These are phyloP conservation scores for Genyomyrus donnyi DNA, from an alignment of 2,113 vertebrate species.

Conservation along the genomic window DNA sequence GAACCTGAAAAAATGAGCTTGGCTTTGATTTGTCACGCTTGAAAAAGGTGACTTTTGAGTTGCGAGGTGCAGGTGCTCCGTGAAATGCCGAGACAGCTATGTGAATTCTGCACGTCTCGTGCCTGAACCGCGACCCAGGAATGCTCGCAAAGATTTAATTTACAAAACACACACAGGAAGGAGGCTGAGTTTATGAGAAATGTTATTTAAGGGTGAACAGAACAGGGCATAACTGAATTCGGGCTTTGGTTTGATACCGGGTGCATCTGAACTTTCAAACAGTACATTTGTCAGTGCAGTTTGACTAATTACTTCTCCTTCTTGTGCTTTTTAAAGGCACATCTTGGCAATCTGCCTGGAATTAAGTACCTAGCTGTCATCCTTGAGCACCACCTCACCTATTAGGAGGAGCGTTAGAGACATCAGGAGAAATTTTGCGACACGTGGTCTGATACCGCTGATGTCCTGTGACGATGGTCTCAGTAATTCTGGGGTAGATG, in stretches of 20 bases:
- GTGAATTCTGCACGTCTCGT: neutral
- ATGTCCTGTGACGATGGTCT: conserved; percentile 36
- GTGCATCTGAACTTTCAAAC: neutral
- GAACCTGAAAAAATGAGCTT: neutral
- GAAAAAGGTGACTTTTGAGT: neutral
- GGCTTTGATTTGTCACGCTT: neutral
- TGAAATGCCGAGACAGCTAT: neutral
- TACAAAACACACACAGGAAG: no score
- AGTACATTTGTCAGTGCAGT: conserved; percentile 6
- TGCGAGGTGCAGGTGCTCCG: neutral
- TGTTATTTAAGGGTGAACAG: neutral
- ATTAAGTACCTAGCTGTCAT: conserved; percentile 65
- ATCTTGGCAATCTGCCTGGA: conserved; percentile 61
- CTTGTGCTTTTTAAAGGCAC: conserved; percentile 61
- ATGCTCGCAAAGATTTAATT: neutral
- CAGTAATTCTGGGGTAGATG: conserved; percentile 47
- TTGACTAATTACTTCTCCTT: conserved; percentile 37
- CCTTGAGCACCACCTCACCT: conserved; percentile 56
- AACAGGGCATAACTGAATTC: neutral
- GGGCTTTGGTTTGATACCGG: neutral
- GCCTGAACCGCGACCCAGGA: no score
- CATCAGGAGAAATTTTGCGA: conserved; percentile 58
- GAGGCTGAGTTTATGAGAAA: neutral
- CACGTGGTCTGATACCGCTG: conserved; percentile 36
- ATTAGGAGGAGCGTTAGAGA: conserved; percentile 72